Base-by-base conservation (phyloP, 2,888 invertebrate genomes). In the Horisme vitalbata region DNA sequence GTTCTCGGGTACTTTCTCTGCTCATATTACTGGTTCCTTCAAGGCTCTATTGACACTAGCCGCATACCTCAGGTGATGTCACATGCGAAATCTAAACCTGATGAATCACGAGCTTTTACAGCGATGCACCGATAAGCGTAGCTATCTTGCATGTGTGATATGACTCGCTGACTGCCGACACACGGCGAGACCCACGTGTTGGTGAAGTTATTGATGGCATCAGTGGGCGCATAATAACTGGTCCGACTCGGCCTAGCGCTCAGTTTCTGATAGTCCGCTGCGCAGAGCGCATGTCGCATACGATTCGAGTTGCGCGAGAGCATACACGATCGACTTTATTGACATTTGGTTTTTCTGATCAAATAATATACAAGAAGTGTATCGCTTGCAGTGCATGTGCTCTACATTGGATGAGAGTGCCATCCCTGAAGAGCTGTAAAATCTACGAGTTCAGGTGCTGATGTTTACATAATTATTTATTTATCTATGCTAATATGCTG, bases 141-240 rank as follows among this genome's bases (percentile, higher is more conserved):
- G 65, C 48, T 71, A 68, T 71, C 67, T 70, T 74, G 74, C 75
- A 71, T 74, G 75, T 69, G 72, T 73, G 75, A 76, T 81, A 80
- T 68, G 74, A 68, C 65, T 62, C 65, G 48, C 41, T 57, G 37
- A 35, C 23, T 26, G 47, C 41, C 44, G 44, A 47, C 68, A 69
- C 65, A 69, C 70, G 63, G 59, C 41, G 39, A 68, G 76, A 77
- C 80, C 85, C 88, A 89, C 87, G 88, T 89, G 87, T 77, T 77
- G 62, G 75, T 74, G 71, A 73, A 80, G 75, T 77, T 84, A 81
- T 84, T 79, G 83, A 81, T 75, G 83, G 78, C 75, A 73, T 71
- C 79, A 69, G 83, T 85, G 83, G 83, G 83, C 84, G 87, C 87
- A 87, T 87, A 83, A 87, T 87, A 88, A 88, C 86, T 84, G 84